Percentiles rank a stretch among this genome's conserved stretches.
Conservation (phyloP, 2,888 invertebrate species). For the Agrilus mali region DNA sequence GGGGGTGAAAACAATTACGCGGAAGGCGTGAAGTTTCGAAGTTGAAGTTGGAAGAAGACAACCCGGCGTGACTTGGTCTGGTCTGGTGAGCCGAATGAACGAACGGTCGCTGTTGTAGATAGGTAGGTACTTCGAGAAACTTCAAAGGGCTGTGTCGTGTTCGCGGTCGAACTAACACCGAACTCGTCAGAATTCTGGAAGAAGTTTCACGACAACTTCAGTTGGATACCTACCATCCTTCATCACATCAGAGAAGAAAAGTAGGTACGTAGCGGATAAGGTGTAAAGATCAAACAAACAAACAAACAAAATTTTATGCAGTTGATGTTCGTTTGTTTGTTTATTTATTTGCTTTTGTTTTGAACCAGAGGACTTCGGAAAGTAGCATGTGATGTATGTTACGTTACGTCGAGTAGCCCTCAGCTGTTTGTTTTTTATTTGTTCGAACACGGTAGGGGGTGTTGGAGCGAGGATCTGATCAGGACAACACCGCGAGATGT, state of each 20-base stretch:
- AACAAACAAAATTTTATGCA: no score
- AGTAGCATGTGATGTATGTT: no score
- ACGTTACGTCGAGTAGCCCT: no score
- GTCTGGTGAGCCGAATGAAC: slow-evolving; percentile 18
- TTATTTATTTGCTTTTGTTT: no score
- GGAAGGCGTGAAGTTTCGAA: slow-evolving; percentile 23
- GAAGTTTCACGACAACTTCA: not conserved
- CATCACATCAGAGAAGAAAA: no score
- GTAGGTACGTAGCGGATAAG: no score
- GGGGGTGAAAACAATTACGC: slow-evolving; percentile 11
- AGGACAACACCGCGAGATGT: slow-evolving; percentile 13
- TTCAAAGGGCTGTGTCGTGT: slow-evolving; percentile 27
- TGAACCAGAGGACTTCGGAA: no score
- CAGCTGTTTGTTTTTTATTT: no score
- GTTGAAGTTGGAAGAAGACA: slow-evolving; percentile 23
- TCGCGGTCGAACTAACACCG: slow-evolving; percentile 33
- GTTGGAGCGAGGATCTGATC: not conserved
- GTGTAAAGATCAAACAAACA: no score
- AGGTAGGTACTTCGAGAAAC: slow-evolving; percentile 16
- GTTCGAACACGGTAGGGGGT: no score
- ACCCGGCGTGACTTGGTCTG: slow-evolving; percentile 15
- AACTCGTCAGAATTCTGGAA: slow-evolving; percentile 21
- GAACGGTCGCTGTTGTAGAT: slow-evolving; percentile 16
- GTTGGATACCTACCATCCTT: no score
- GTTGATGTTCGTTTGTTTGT: no score